Percentiles rank a stretch among this genome's conserved stretches.
phyloP scores from a whole-genome alignment of 2,888 invertebrate genomes.

The Tinea trinotella region DNA sequence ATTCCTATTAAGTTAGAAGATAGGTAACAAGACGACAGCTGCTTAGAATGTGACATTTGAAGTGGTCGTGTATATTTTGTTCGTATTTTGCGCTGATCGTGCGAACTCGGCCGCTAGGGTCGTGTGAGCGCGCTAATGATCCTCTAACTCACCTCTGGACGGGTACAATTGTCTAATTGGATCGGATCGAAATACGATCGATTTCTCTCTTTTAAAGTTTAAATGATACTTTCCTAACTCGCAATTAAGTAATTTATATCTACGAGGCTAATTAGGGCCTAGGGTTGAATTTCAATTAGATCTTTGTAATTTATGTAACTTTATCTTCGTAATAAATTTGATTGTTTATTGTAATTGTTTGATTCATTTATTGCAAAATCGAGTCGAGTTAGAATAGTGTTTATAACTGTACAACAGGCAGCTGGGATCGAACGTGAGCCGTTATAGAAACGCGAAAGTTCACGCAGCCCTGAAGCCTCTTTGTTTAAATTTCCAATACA shows the following conservation, averaged over 20 bases:
- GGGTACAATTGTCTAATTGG: slow-evolving; percentile 21
- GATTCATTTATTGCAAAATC: background rate
- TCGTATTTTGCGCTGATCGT: slow-evolving; percentile 18
- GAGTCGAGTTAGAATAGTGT: slow-evolving; percentile 12
- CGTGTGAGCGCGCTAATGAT: slow-evolving; percentile 21
- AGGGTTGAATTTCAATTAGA: no score
- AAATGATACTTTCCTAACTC: slow-evolving; percentile 2
- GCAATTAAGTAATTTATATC: no score
- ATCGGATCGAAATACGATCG: slow-evolving; percentile 20
- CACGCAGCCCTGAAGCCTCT: slow-evolving; percentile 19
- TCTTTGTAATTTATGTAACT: no score
- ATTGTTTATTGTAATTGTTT: no score
- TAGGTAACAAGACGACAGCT: slow-evolving; percentile 3
- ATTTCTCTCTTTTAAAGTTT: slow-evolving; percentile 16
- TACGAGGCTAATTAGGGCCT: no score
- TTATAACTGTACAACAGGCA: slow-evolving; percentile 3
- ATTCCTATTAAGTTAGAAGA: background rate
- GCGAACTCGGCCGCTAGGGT: slow-evolving; percentile 19
- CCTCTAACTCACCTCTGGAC: slow-evolving; percentile 18
- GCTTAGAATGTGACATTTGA: slow-evolving; percentile 30
- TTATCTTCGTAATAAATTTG: no score
- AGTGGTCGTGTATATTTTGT: slow-evolving; percentile 23
- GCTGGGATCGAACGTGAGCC: slow-evolving; percentile 17
- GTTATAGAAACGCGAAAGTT: slow-evolving; percentile 19
- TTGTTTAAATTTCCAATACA: slow-evolving; percentile 15